These are phyloP conservation scores for Schizopygopsis malacanthus DNA, from an alignment of 2,797 vertebrate species.

Conservation along the genomic window DNA sequence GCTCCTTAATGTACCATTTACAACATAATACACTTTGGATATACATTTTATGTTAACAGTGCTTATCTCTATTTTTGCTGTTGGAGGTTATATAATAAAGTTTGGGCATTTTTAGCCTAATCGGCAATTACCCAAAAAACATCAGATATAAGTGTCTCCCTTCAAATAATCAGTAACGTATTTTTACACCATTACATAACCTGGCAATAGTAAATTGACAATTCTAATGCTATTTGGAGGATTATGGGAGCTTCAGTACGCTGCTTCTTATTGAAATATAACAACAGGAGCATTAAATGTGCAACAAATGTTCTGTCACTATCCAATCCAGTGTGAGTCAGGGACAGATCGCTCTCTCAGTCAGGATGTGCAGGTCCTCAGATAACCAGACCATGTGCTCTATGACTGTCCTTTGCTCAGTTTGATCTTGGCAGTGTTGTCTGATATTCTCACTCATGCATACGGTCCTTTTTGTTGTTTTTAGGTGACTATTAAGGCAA, in stretches of 20 bases:
- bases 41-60: background rate
- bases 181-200: background rate
- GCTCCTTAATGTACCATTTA: background rate
- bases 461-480: background rate
- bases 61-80: background rate
- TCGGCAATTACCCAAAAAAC: background rate
- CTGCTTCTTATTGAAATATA: background rate
- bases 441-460: background rate
- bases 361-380: background rate
- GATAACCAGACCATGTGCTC: background rate
- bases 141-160: background rate
- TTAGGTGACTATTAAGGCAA: background rate
- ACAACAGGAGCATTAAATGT: background rate
- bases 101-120: background rate
- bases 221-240: background rate
- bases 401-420: background rate
- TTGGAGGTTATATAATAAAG: background rate
- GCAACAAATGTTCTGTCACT: background rate
- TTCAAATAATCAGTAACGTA: background rate
- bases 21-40: background rate
- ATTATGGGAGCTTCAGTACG: background rate
- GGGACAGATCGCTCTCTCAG: background rate
- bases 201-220: background rate
- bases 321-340: slow-evolving; percentile 2
- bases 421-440: background rate